Evolutionary conservation across 1,140 invertebrate genomes (phyloP).

Genomic region (Lycorma delicatula): DNA sequence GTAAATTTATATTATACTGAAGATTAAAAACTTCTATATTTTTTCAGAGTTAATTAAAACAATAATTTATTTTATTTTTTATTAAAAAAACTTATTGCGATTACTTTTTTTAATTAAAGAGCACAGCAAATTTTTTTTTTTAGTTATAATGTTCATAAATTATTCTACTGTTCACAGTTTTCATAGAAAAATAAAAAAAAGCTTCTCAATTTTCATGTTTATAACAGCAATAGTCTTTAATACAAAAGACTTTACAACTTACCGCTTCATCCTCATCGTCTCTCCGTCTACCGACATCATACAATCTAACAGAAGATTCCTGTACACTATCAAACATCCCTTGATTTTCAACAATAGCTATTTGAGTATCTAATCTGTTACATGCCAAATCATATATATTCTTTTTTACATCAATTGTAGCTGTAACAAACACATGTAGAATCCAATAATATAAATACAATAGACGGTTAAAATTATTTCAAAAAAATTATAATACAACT

Average conservation of each 20-base stretch:
- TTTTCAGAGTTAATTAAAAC: no score
- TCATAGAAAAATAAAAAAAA: not conserved
- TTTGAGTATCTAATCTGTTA: conserved; percentile 66
- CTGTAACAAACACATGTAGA: conserved; percentile 37
- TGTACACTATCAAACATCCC: conserved; percentile 64
- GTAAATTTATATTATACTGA: no score
- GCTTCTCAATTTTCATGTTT: not conserved
- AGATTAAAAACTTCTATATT: no score
- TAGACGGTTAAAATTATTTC: not conserved
- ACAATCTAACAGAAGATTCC: conserved; percentile 74
- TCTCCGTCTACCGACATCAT: conserved; percentile 64
- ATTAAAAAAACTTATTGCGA: not conserved
- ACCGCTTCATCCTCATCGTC: conserved; percentile 67
- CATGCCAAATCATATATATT: conserved; percentile 68
- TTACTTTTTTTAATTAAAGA: not conserved
- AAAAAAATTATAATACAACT: no score
- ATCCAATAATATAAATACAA: not conserved
- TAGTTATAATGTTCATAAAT: not conserved
- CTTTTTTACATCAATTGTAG: conserved; percentile 80
- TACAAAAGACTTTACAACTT: conserved; percentile 25
- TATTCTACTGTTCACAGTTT: not conserved
- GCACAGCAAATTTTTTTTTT: not conserved
- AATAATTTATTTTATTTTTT: not conserved
- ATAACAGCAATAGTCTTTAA: conserved; percentile 12
- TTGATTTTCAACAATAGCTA: conserved; percentile 74